Base-by-base conservation (phyloP, 2,113 vertebrate species). In the Mystacornis crossleyi region DNA sequence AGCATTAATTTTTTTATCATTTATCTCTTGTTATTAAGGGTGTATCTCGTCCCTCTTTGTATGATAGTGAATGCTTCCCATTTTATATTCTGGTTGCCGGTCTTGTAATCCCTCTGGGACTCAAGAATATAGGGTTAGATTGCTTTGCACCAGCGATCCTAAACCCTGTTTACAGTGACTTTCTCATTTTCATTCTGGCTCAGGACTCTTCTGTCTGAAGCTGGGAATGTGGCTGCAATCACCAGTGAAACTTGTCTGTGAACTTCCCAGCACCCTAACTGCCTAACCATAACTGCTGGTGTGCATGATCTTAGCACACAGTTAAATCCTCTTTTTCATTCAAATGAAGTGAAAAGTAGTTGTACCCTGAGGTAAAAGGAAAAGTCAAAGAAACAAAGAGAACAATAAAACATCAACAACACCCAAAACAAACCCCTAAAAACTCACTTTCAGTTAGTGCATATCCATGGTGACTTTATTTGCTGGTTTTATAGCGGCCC, bases 271-370 rank as follows among this genome's bases (percentile, higher is more conserved):
- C 45, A 38, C 16, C 23, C 31, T 53, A 25, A 38, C 11, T 83
- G 38, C 62, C 50, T 87, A 84, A 78, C 25, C 23, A 5, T 42
- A 54, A 29, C 78, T 55, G 50, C 24, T 65, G 69, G 33, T 81
- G 31, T 85, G 57, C 47, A 9, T n/a, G 43, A 72, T 75, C 43
- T 67, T 55, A 47, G 69, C 7, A 2, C 29, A 5, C 51, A 45
- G 64, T 75, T 71, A 55, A 74, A 65, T 64, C 9, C 12, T 84
- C 40, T 33, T 92, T 75, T 82, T 43, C 69, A 80, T 86, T 90
- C 53, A 80, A 82, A 92, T 82, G 24, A 86, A 65, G n/a, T 20
- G 43, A 82, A 43, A 85, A 82, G n/a, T 55, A 92, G 29, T 47
- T 79, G 57, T 70, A n/a, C 42, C 77, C 54, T 53, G 42, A 73